These are phyloP conservation scores for Sebastes nivosus DNA, from an alignment of 2,797 vertebrate species.

Conservation along the genomic window DNA sequence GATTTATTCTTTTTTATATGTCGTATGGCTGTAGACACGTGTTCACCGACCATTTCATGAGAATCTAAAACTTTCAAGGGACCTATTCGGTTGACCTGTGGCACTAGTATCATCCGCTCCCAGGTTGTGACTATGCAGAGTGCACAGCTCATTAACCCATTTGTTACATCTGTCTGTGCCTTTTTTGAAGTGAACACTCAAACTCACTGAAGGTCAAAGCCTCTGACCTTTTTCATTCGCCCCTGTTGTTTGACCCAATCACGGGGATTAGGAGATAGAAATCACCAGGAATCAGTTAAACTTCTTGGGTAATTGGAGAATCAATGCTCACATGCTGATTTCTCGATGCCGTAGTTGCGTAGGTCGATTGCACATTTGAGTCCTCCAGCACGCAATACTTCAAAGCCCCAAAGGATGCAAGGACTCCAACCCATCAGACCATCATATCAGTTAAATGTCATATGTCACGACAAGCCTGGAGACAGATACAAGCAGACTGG, in stretches of 20 bases:
- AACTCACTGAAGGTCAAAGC: constrained; percentile 37
- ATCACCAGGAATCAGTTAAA: constrained; percentile 41
- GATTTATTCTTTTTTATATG: neutral
- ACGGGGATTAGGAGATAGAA: constrained; percentile 11
- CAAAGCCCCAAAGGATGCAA: constrained; percentile 6
- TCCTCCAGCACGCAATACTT: constrained; percentile 3
- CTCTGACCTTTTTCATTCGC: constrained; percentile 36
- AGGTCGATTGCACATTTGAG: neutral
- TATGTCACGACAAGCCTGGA: constrained; percentile 44
- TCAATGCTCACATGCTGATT: constrained; percentile 19
- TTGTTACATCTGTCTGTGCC: constrained; percentile 43
- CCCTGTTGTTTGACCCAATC: constrained; percentile 45
- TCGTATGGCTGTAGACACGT: neutral
- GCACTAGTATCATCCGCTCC: constrained; percentile 12
- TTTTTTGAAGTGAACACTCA: constrained; percentile 58
- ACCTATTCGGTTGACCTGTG: neutral
- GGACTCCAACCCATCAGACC: constrained; percentile 8
- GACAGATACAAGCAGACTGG: constrained; percentile 17
- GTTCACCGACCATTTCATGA: neutral
- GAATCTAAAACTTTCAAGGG: neutral
- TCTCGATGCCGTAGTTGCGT: neutral
- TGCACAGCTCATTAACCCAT: constrained; percentile 43
- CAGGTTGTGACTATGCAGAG: neutral
- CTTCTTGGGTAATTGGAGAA: constrained; percentile 31
- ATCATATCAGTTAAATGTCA: constrained; percentile 63